Evolutionary conservation across 2,888 invertebrate species (phyloP).

Genomic region (Leptinotarsa rubiginosa): DNA sequence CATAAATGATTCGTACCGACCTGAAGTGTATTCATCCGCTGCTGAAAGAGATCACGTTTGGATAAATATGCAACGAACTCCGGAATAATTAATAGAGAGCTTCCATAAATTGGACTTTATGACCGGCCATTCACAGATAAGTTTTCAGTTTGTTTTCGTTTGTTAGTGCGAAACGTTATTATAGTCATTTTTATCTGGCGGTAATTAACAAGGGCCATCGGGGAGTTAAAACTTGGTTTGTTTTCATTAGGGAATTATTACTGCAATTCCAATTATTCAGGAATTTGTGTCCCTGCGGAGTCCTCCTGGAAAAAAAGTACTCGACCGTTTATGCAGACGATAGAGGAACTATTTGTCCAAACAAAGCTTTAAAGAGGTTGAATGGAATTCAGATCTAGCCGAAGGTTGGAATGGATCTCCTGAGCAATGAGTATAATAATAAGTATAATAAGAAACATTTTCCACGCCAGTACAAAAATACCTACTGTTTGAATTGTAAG

Average conservation of each 20-base stretch:
- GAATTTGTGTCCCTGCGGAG: neutral
- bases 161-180: conserved; percentile 7
- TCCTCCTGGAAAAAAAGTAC: no score
- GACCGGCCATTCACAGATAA: conserved; percentile 7
- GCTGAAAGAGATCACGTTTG: neutral
- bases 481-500: no score
- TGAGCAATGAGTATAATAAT: no score
- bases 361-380: no score
- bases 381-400: no score
- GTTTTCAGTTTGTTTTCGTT: conserved; percentile 16
- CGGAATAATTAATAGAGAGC: conserved; percentile 10
- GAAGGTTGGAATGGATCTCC: no score
- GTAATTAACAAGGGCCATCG: conserved; percentile 13
- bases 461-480: no score
- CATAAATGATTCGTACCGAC: neutral
- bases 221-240: neutral
- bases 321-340: no score
- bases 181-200: neutral
- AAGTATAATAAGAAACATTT: no score
- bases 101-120: conserved; percentile 6
- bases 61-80: neutral
- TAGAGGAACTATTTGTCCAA: no score
- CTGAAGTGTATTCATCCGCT: neutral
- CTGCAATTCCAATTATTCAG: neutral
- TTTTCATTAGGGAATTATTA: conserved; percentile 7